phyloP scores from a whole-genome alignment of 2,797 vertebrate species.

The Eurystomus glaucurus region DNA sequence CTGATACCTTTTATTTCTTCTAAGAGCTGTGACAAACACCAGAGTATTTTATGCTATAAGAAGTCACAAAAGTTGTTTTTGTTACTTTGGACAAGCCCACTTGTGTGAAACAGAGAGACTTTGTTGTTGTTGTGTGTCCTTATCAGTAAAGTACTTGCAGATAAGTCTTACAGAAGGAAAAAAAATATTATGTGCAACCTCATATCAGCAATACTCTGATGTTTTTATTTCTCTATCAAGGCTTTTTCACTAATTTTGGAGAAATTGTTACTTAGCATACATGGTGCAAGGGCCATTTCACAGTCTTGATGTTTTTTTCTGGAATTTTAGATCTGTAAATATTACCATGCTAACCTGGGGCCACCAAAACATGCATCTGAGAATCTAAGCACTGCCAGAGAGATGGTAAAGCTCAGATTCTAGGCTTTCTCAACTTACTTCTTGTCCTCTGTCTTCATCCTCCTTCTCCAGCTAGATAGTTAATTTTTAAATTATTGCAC shows the following conservation, averaged over 20 bases:
- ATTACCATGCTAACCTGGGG: background rate
- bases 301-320: background rate
- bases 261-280: background rate
- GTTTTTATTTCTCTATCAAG: background rate
- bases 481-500: background rate
- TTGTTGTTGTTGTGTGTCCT: background rate
- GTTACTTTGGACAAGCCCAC: background rate
- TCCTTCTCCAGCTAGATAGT: background rate
- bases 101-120: background rate
- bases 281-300: background rate
- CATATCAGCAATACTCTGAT: background rate
- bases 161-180: background rate
- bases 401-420: background rate
- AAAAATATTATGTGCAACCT: background rate
- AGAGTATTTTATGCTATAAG: background rate
- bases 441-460: background rate
- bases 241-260: background rate
- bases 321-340: background rate
- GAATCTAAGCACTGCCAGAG: background rate
- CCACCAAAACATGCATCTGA: background rate
- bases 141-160: background rate
- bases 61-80: background rate
- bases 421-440: background rate
- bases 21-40: background rate
- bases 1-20: background rate